A percentile compares a stretch with the other conserved stretches of the same genome.
These are phyloP conservation scores for Teleiodes luculella DNA, from an alignment of 2,888 invertebrate genomes.

Conservation along the genomic window DNA sequence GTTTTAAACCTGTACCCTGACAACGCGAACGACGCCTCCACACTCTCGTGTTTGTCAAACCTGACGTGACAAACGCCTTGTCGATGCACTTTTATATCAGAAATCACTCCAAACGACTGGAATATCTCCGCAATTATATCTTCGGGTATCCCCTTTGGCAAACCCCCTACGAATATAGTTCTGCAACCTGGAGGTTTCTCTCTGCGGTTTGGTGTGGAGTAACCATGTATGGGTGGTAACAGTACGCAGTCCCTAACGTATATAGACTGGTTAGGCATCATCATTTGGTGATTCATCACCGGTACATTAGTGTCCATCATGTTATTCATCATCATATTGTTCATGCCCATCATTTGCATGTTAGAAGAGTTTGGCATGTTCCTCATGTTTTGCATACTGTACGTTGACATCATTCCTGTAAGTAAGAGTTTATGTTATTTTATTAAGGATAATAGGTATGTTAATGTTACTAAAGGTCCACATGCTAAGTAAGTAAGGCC, in stretches of 20 bases:
- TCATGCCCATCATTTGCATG: constrained; percentile 30
- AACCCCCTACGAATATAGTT: constrained; percentile 94
- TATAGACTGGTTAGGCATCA: constrained; percentile 43
- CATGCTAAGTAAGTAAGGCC: no score
- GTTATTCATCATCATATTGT: constrained; percentile 51
- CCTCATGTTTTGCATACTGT: constrained; percentile 29
- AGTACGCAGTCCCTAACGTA: constrained; percentile 86
- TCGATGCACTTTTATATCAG: constrained; percentile 84
- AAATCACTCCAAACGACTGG: constrained; percentile 80
- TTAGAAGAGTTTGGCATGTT: constrained; percentile 30
- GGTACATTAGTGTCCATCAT: constrained; percentile 81
- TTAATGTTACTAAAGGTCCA: no score
- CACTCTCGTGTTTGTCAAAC: constrained; percentile 87
- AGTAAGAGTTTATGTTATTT: no score
- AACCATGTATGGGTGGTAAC: constrained; percentile 90
- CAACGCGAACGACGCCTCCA: constrained; percentile 90
- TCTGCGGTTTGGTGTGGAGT: constrained; percentile 87
- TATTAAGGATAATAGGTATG: no score
- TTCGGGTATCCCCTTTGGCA: constrained; percentile 91
- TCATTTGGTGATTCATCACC: constrained; percentile 45
- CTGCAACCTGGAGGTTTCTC: constrained; percentile 93
- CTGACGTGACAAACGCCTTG: constrained; percentile 95
- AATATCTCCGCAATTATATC: constrained; percentile 92
- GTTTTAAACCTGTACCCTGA: constrained; percentile 88
- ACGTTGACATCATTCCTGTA: constrained; percentile 40